These are phyloP conservation scores for Phylloscopus collybita DNA, from an alignment of 2,797 vertebrate genomes.

Conservation along the genomic window DNA sequence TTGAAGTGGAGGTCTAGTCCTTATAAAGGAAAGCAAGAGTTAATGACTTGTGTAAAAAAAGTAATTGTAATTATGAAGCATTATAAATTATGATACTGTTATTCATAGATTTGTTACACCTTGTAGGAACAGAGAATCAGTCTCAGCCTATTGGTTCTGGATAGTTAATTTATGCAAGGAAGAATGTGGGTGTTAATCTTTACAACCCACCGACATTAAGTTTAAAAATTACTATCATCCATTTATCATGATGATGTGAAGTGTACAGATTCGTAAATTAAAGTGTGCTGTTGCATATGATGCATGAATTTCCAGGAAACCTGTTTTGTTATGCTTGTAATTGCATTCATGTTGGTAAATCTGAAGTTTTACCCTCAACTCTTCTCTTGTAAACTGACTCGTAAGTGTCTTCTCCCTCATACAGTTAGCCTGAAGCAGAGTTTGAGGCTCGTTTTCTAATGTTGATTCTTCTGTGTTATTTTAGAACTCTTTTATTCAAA, in stretches of 20 bases:
- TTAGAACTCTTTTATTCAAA: background rate
- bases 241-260: background rate
- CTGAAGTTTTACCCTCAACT: background rate
- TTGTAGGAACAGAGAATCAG: background rate
- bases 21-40: background rate
- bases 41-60: background rate
- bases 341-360: background rate
- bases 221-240: background rate
- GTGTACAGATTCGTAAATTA: background rate
- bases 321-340: background rate
- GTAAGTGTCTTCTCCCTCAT: background rate
- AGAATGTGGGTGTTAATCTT: conserved; percentile 27
- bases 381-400: background rate
- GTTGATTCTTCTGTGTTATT: background rate
- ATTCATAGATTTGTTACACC: background rate
- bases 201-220: background rate
- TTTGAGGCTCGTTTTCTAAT: background rate
- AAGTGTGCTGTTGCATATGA: background rate
- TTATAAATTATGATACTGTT: background rate
- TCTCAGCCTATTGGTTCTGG: background rate
- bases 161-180: conserved; percentile 24
- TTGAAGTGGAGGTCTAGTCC: background rate
- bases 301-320: background rate
- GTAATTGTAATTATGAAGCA: background rate
- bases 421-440: background rate